phyloP scores from a whole-genome alignment of 2,797 vertebrate genomes.

The Brachyrhaphis roseni region DNA sequence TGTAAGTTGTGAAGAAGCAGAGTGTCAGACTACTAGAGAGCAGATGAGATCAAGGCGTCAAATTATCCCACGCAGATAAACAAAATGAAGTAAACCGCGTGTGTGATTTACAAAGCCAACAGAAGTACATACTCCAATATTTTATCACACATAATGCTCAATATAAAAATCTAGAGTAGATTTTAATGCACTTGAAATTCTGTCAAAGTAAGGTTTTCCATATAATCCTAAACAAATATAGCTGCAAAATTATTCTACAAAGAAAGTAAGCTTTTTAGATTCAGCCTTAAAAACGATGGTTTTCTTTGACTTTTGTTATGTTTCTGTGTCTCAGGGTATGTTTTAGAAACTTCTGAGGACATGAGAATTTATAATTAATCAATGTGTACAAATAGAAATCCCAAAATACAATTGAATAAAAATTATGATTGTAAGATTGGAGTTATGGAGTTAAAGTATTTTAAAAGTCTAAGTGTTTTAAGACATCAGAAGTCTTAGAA shows the following conservation, averaged over 20 bases:
- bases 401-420: background rate
- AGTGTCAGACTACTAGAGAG: background rate
- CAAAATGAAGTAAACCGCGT: background rate
- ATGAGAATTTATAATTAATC: background rate
- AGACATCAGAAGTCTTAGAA: background rate
- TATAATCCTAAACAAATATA: background rate
- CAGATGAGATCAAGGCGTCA: background rate
- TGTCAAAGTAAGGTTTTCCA: too few species aligned
- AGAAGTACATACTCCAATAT: background rate
- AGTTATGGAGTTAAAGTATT: background rate
- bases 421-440: background rate
- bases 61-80: background rate
- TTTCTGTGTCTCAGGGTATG: background rate
- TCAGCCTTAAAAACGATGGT: background rate
- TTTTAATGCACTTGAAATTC: background rate
- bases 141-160: background rate
- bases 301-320: background rate
- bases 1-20: background rate
- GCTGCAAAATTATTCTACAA: background rate
- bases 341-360: background rate
- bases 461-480: background rate
- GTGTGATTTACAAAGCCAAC: background rate
- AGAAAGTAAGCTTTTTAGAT: background rate
- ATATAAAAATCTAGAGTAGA: background rate
- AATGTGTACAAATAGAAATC: background rate